Percentiles rank a stretch among this genome's conserved stretches.
Evolutionary conservation across 2,113 vertebrate species (phyloP).

Genomic region (Pagrus major): DNA sequence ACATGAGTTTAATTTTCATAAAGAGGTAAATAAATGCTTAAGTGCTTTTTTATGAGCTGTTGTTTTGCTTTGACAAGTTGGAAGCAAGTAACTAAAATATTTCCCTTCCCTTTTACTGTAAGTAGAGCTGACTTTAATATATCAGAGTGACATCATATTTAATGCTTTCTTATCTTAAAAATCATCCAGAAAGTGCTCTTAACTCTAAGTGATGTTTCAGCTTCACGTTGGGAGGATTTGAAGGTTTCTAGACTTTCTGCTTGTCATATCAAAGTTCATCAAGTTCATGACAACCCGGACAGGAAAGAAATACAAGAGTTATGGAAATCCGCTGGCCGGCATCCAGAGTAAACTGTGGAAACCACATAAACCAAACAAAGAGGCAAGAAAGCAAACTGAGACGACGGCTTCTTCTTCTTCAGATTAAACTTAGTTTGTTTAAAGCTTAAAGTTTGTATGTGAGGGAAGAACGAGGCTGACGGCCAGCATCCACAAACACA

Average conservation of each 20-base stretch:
- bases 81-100: neutral
- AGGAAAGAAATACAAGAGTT: slow-evolving; percentile 14
- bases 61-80: neutral
- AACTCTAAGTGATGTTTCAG: neutral
- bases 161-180: neutral
- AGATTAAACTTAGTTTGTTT: neutral
- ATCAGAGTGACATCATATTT: neutral
- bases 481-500: slow-evolving; percentile 38
- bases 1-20: slow-evolving; percentile 32
- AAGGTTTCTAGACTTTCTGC: neutral
- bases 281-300: slow-evolving; percentile 7
- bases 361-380: slow-evolving; percentile 30
- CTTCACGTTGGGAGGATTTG: neutral
- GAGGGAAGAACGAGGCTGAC: neutral
- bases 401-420: neutral
- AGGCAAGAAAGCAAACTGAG: slow-evolving; percentile 4
- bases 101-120: neutral
- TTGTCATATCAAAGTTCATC: slow-evolving; percentile 18
- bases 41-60: slow-evolving; percentile 10
- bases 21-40: slow-evolving; percentile 43
- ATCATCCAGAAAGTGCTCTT: neutral
- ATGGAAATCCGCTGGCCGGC: slow-evolving; percentile 3
- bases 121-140: neutral
- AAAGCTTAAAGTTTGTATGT: neutral
- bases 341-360: slow-evolving; percentile 39